Base-by-base conservation (phyloP, 2,113 vertebrate species). In the Oryzias javanicus region DNA sequence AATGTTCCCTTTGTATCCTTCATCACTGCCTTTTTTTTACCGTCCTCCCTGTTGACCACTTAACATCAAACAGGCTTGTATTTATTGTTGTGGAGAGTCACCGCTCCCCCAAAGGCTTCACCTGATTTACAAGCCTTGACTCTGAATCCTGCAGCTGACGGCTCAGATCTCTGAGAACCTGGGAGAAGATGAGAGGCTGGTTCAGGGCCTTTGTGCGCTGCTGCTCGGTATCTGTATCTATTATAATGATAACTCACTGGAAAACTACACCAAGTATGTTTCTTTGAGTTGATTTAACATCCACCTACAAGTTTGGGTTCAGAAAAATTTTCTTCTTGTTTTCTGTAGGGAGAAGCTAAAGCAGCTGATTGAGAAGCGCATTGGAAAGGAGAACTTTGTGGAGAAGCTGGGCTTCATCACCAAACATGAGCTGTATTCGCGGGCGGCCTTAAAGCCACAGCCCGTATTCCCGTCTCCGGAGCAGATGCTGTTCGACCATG, bases 1-100 rank as follows among this genome's bases (percentile, higher is more conserved):
- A 99, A 99, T 29, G 89, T 99, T 58, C 97, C 97, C 52, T 99
- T 98, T 65, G 97, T 99, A 99, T 99, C 97, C 96, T 98, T 93
- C 1, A 60, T 35, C 53, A 17, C 25, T 35, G 24, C 14, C 16
- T 48, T 17, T 22, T 17, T 22, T 53, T 22, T 54, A 18, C 29
- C 3, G 7, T 35, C 29, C 8, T 10, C 29, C 29, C 29, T 10
- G 8, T 35, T 35, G 29, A 14, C 42, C 15, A 4, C 22, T 45
- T 0, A 25, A 4, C 20, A 0, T 19, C 25, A 18, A 14, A 46
- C 4, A 35, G 29, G 29, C 29, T 35, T 35, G 29, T 35, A 10
- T 35, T 35, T 35, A 35, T 10, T 35, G 29, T 3, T 12, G 8
- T 3, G 29, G 29, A 35, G 29, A 8, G 29, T 8, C 29, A 8